A percentile compares a stretch with the other conserved stretches of the same genome.
These are phyloP conservation scores for Bradypodion ventrale DNA, from an alignment of 2,797 vertebrate species.

Conservation along the genomic window DNA sequence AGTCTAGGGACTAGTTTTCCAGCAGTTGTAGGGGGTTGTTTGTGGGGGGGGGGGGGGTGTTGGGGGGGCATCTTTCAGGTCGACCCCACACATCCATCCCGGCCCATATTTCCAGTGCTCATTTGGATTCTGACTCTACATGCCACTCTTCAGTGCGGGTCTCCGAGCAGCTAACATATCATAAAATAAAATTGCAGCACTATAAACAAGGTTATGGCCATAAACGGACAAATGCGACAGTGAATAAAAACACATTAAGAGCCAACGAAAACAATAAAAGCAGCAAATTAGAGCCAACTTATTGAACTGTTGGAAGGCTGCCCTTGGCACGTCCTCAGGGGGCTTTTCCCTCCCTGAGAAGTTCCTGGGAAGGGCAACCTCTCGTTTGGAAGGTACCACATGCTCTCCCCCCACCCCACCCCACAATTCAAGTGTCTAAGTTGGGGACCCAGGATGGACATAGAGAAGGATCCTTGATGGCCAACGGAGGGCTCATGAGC, in stretches of 20 bases:
- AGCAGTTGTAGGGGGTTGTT: no score
- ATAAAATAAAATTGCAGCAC: not conserved
- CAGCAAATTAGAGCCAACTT: not conserved
- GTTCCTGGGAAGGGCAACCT: not conserved
- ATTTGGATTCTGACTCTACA: no score
- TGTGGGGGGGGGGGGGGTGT: no score
- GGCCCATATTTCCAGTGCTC: not conserved
- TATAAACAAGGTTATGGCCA: not conserved
- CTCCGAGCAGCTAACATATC: not conserved
- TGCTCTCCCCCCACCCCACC: no score
- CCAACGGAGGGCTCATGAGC: not conserved
- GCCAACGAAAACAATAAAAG: not conserved
- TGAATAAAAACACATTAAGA: not conserved
- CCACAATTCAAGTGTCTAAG: not conserved
- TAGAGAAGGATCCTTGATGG: not conserved
- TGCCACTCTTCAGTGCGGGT: not conserved
- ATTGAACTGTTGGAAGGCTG: no score
- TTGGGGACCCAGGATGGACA: not conserved
- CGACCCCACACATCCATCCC: not conserved
- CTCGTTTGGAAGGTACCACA: rapidly evolving
- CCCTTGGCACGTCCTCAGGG: not conserved
- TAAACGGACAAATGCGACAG: not conserved
- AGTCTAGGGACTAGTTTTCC: not conserved
- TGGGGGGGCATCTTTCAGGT: not conserved
- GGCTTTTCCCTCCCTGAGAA: not conserved